Conservation (phyloP, 2,113 vertebrate genomes). For the Paralichthys olivaceus region DNA sequence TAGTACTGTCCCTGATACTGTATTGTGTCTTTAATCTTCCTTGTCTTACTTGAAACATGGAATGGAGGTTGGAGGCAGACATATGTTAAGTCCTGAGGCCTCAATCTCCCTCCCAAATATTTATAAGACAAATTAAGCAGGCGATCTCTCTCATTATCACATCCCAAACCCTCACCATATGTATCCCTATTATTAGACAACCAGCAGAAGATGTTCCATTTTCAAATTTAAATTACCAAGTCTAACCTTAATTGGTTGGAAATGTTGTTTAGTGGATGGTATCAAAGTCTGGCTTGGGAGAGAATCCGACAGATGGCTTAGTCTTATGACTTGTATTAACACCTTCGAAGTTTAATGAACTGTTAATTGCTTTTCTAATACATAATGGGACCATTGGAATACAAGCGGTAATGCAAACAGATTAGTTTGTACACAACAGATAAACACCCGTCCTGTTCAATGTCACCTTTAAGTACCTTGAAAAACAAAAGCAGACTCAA, state of each 20-base stretch:
- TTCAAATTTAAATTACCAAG: constrained; percentile 83
- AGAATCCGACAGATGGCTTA: constrained; percentile 86
- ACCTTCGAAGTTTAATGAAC: constrained; percentile 86
- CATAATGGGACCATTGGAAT: constrained; percentile 81
- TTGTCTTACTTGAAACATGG: constrained; percentile 42
- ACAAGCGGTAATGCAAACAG: constrained; percentile 82
- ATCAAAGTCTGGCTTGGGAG: constrained; percentile 74
- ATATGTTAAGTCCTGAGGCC: constrained; percentile 82
- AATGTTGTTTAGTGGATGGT: constrained; percentile 78
- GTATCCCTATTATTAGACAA: constrained; percentile 82
- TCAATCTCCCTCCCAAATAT: constrained; percentile 81
- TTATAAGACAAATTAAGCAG: constrained; percentile 82
- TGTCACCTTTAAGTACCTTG: constrained; percentile 83
- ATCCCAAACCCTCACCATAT: constrained; percentile 82
- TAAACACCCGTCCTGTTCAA: constrained; percentile 81
- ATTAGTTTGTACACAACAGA: constrained; percentile 82
- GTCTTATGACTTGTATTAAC: constrained; percentile 86
- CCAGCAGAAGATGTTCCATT: constrained; percentile 80
- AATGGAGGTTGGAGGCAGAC: constrained; percentile 65
- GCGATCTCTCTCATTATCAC: constrained; percentile 81
- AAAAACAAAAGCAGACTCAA: constrained; percentile 68
- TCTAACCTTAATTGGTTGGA: constrained; percentile 82
- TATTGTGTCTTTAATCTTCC: constrained; percentile 27
- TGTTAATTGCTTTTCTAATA: constrained; percentile 87
- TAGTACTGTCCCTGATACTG: constrained; percentile 10